Base-by-base conservation (phyloP, 2,113 vertebrate species). In the Callionymus lyra region DNA sequence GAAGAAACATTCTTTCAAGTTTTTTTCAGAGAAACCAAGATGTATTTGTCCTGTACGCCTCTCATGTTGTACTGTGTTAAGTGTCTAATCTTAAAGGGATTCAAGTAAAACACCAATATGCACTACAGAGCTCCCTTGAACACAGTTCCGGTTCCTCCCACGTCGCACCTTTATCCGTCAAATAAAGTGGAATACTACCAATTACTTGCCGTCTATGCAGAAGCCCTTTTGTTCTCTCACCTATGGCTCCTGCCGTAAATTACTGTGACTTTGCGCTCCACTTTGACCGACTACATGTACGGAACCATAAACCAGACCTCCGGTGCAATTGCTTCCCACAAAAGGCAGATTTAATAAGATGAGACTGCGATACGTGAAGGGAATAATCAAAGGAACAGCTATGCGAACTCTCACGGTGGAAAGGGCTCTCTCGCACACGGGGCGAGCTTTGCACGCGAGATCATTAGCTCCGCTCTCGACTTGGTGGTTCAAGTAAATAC, bases 311-410 rank as follows among this genome's bases (percentile, higher is more conserved):
- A 75, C 50, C 37, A 41, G 34, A 58, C 67, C 56, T 63, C 65
- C 16, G 12, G 12, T 72, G 75, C 68, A 70, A 78, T 65, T 40
- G 37, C 50, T n/a, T 14, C 42, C 48, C 45, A 15, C 48, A 56
- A 56, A 56, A 56, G 68, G 10, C 34, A 33, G 66, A 67, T 68
- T 72, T 56, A 50, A 56, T 40, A 54, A 68, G 68, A 61, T 56
- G 55, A 40, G 34, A 10, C 31, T 9, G 53, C 9, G 16, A 47
- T 50, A 50, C 33, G 10, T 39, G 34, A 38, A 44, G 17, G 38
- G 42, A 56, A 52, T 47, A 56, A 59, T 52, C 18, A 35, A 37
- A 14, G 17, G 21, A 27, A 31, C 17, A 19, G 21, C 4, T 39
- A 19, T 37, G 3, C 18, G 16, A 8, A 16, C 34, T 51, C 50